Percentiles rank a stretch among this genome's conserved stretches.
phyloP scores from a whole-genome alignment of 2,888 invertebrate species.

The Leucoma salicis region DNA sequence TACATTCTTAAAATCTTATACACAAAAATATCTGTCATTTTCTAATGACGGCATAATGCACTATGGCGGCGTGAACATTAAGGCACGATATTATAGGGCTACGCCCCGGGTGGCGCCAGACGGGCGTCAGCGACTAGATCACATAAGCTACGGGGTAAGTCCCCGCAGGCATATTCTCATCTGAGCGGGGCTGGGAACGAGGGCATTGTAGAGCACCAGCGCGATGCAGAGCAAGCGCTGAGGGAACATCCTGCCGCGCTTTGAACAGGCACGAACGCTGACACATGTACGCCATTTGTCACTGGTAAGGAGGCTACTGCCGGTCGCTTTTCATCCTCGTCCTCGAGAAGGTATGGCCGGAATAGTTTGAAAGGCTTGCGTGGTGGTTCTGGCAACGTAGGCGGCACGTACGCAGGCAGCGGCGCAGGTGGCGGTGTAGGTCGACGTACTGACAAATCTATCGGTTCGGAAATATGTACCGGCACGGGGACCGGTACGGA shows the following conservation, averaged over 20 bases:
- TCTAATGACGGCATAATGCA: slow-evolving; percentile 74
- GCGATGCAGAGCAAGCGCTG: slow-evolving; percentile 66
- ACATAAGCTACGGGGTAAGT: slow-evolving; percentile 66
- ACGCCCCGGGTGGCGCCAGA: slow-evolving; percentile 78
- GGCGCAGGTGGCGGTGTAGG: slow-evolving; percentile 62
- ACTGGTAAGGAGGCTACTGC: slow-evolving; percentile 64
- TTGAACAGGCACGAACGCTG: slow-evolving; percentile 75
- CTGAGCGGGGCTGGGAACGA: slow-evolving; percentile 76
- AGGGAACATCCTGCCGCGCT: slow-evolving; percentile 67
- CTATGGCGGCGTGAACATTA: slow-evolving; percentile 78
- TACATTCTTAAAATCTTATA: slow-evolving; percentile 73
- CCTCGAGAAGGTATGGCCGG: slow-evolving; percentile 88
- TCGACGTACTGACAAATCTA: slow-evolving; percentile 63
- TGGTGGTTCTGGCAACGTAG: slow-evolving; percentile 54
- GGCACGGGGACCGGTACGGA: slow-evolving; percentile 50
- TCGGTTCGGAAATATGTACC: slow-evolving; percentile 55
- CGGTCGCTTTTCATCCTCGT: slow-evolving; percentile 75
- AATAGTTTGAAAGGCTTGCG: slow-evolving; percentile 88
- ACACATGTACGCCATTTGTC: slow-evolving; percentile 61
- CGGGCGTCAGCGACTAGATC: slow-evolving; percentile 80
- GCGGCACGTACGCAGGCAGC: slow-evolving; percentile 45
- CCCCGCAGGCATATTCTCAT: slow-evolving; percentile 69
- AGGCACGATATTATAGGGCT: slow-evolving; percentile 77
- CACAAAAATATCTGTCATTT: slow-evolving; percentile 76
- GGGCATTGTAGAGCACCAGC: slow-evolving; percentile 87